A percentile compares a stretch with the other conserved stretches of the same genome.
Conservation (phyloP, 2,113 vertebrate genomes). For the Pelvicachromis taeniatus region DNA sequence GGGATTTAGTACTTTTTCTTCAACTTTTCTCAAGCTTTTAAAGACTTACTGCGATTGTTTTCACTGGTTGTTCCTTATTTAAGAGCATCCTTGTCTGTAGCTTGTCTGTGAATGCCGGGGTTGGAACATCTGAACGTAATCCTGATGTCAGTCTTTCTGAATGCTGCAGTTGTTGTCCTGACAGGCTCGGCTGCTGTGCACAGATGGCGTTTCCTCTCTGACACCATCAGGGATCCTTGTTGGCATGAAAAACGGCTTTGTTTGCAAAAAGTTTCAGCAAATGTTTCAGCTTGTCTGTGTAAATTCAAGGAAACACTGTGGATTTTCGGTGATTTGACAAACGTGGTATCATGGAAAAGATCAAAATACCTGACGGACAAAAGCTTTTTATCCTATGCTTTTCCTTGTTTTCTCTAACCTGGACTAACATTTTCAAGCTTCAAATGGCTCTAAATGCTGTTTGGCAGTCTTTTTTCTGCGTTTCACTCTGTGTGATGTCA, state of each 20-base stretch:
- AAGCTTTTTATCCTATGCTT: not conserved
- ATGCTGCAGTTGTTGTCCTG: not conserved
- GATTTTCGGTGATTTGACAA: not conserved
- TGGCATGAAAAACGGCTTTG: not conserved
- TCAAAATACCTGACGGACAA: not conserved
- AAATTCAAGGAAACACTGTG: not conserved
- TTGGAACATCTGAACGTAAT: not conserved
- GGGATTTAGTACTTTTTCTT: too few relatives aligned
- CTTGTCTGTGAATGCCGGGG: not conserved
- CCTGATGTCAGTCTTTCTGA: not conserved
- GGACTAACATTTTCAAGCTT: too few relatives aligned
- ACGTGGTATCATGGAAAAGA: not conserved
- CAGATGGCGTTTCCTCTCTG: constrained; percentile 36
- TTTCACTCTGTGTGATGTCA: too few relatives aligned
- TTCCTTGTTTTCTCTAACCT: not conserved
- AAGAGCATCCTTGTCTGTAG: not conserved
- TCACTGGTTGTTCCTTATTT: not conserved
- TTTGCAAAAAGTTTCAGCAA: not conserved
- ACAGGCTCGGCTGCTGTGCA: not conserved
- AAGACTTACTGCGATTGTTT: not conserved
- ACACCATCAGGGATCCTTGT: constrained; percentile 2
- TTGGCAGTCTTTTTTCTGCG: too few relatives aligned
- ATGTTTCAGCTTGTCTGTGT: not conserved
- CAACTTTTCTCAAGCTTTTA: not conserved
- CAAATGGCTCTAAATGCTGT: too few relatives aligned